These are phyloP conservation scores for Drosophila guanche DNA, from an alignment of 1,140 invertebrate genomes.

Conservation along the genomic window DNA sequence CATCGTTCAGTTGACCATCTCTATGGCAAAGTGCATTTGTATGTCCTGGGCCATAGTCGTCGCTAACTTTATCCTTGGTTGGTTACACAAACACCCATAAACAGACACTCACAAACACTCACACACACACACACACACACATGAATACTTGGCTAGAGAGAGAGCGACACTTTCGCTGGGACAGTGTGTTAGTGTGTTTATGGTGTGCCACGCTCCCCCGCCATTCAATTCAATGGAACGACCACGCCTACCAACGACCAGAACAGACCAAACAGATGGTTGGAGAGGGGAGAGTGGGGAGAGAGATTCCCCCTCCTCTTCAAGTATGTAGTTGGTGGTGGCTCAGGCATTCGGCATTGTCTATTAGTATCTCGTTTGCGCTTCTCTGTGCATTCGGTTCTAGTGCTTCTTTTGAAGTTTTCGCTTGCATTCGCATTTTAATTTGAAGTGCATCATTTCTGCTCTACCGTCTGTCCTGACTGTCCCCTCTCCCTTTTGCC, in stretches of 20 bases:
- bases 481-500: no score
- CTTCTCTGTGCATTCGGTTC: conserved; percentile 78
- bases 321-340: background rate
- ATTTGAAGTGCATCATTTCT: conserved; percentile 81
- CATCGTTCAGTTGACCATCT: conserved; percentile 16
- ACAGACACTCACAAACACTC: conserved; percentile 14
- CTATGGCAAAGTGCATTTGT: conserved; percentile 73
- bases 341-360: conserved; percentile 66
- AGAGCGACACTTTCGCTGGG: conserved; percentile 72
- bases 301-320: no score
- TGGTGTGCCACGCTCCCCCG: conserved; percentile 33
- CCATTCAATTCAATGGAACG: conserved; percentile 62
- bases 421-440: conserved; percentile 81
- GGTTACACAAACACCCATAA: conserved; percentile 32
- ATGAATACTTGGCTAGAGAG: background rate
- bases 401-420: conserved; percentile 82
- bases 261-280: conserved; percentile 4
- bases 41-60: conserved; percentile 60
- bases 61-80: conserved; percentile 80
- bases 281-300: no score
- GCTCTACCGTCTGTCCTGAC: conserved; percentile 20
- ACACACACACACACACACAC: background rate
- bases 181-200: conserved; percentile 79
- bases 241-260: conserved; percentile 40
- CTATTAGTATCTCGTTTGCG: conserved; percentile 82